These are phyloP conservation scores for Athene cunicularia DNA, from an alignment of 2,113 vertebrate species.

Conservation along the genomic window DNA sequence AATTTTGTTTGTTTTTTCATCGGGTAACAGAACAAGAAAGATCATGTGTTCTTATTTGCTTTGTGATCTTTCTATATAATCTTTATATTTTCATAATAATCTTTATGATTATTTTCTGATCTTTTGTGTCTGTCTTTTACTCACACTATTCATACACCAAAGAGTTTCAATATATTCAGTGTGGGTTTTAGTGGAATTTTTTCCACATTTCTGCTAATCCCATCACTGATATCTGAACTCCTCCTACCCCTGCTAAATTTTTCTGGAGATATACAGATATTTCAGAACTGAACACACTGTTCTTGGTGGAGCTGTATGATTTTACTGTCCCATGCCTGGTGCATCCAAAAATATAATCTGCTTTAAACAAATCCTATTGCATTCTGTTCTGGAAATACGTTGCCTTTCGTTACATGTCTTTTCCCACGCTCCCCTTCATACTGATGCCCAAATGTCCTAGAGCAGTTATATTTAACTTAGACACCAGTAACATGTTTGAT, in stretches of 20 bases:
- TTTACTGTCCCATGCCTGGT: neutral
- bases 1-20: neutral
- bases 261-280: neutral
- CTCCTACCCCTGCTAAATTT: neutral
- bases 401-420: neutral
- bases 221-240: neutral
- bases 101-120: neutral
- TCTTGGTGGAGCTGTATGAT: neutral
- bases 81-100: neutral
- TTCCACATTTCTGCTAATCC: constrained; percentile 31
- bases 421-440: neutral
- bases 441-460: neutral
- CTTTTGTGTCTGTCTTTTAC: neutral
- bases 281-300: neutral
- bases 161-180: neutral
- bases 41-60: neutral
- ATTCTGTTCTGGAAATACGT: neutral
- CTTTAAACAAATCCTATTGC: constrained; percentile 12
- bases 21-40: neutral
- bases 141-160: neutral
- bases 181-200: constrained; percentile 1
- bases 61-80: neutral
- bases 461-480: neutral
- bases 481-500: neutral
- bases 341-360: constrained; percentile 18